Base-by-base conservation (phyloP, 2,113 vertebrate species). In the Prinia subflava region DNA sequence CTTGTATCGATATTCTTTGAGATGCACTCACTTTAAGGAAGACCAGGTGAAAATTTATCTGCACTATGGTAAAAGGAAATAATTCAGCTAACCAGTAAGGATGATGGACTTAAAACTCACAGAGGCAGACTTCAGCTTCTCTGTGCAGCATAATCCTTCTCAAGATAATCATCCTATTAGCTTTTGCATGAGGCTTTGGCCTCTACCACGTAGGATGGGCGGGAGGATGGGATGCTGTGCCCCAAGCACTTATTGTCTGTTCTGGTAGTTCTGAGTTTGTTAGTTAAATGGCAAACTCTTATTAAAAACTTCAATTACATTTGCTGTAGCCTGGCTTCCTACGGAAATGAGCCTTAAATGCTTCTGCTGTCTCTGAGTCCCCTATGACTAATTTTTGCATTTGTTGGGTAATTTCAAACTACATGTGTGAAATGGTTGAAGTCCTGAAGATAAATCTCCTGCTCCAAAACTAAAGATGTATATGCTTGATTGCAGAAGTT, bases 111-210 rank as follows among this genome's bases (percentile, higher is more conserved):
- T 90, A 93, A 64, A 89, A 87, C 87, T 84, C 41, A 87, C 62
- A 67, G 75, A 90, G 83, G 30, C 92, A 95, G 86, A 56, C 73
- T 60, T 86, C 83, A 92, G 60, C 79, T 90, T 90, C 89, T 68
- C 73, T 56, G 44, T 46, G 65, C 33, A 83, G 68, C n/a, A 10
- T 93, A 94, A 95, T 96, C 88, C 73, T 73, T 64, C 60, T 39
- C 82, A 69, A 67, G 93, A 74, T 77, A 90, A 95, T 95, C 16
- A 90, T 65, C 63, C 63, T 42, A 37, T 94, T 92, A 92, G 83
- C 60, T 92, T 93, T 83, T 88, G 42, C 30, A 13, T 86, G 56
- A 44, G 44, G 63, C 68, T 89, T 92, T 90, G 92, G 75, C 71
- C 65, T 28, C 52, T 71, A 1, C 17, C 25, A 28, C 0, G 0